These are phyloP conservation scores for Macrophya annulata DNA, from an alignment of 2,888 invertebrate species.

Conservation along the genomic window DNA sequence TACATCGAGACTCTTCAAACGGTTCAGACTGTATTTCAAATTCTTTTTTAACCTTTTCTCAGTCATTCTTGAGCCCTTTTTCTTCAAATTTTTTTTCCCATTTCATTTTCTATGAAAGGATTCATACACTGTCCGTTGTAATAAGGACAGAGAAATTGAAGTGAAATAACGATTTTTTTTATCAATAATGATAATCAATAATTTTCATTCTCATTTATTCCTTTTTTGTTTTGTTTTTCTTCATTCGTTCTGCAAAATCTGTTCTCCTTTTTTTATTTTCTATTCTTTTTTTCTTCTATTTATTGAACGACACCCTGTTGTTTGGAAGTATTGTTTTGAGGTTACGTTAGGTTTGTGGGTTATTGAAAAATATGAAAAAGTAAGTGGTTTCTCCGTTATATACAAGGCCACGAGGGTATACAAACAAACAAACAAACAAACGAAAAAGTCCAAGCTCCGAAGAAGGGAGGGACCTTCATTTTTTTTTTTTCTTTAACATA, in stretches of 20 bases:
- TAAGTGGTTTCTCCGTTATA: slow-evolving; percentile 35
- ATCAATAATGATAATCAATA: not conserved
- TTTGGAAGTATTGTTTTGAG: not conserved
- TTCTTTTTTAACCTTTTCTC: not conserved
- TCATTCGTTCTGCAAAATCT: too few species aligned
- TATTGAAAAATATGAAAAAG: slow-evolving; percentile 31
- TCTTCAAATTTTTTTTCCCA: not conserved
- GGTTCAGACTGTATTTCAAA: slow-evolving; percentile 18
- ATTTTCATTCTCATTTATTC: not conserved
- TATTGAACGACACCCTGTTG: too few species aligned
- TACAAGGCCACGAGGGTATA: slow-evolving; percentile 14
- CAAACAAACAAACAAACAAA: slow-evolving; percentile 7
- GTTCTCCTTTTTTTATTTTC: too few species aligned
- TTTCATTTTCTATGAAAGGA: not conserved
- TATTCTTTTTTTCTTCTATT: too few species aligned
- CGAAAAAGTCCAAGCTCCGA: slow-evolving; percentile 1
- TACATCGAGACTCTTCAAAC: not conserved
- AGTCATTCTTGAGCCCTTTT: not conserved
- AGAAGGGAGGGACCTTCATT: not conserved
- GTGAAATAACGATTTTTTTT: not conserved
- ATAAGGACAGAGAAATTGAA: not conserved
- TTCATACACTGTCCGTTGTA: too few species aligned
- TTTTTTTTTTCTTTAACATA: not conserved
- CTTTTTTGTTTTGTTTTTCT: too few species aligned
- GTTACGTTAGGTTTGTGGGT: not conserved